Evolutionary conservation across 2,113 vertebrate genomes (phyloP).

Genomic region (Calidris pugnax): DNA sequence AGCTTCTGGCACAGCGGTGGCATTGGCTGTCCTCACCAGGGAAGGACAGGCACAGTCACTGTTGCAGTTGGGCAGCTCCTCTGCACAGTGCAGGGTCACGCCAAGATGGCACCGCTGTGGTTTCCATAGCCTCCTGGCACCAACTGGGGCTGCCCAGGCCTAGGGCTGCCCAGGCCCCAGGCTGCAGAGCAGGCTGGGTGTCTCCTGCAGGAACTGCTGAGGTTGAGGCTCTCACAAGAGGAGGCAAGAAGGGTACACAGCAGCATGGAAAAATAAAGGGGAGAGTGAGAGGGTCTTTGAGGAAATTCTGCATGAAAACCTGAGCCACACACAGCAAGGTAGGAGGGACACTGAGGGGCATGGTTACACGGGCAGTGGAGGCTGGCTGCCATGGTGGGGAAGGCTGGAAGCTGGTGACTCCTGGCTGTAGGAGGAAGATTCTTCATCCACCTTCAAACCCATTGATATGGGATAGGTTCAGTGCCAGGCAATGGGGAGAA

Average conservation of each 20-base stretch:
- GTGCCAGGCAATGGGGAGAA: background rate
- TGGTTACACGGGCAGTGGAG: background rate
- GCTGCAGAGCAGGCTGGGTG: background rate
- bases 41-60: no score
- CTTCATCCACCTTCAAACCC: background rate
- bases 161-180: no score
- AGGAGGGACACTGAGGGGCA: background rate
- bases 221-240: rapidly evolving
- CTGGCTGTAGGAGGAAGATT: background rate
- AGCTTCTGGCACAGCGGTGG: background rate
- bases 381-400: rapidly evolving
- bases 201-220: background rate
- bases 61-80: background rate
- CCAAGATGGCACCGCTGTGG: rapidly evolving
- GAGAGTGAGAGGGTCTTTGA: background rate
- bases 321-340: background rate
- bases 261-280: rapidly evolving
- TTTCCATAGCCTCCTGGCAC: no score
- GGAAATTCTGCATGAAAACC: background rate
- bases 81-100: rapidly evolving
- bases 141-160: no score
- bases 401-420: background rate
- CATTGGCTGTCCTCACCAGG: background rate
- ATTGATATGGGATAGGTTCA: background rate
- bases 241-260: background rate